These are phyloP conservation scores for Sciurus carolinensis DNA, from an alignment of 2,797 vertebrate species.

Conservation along the genomic window DNA sequence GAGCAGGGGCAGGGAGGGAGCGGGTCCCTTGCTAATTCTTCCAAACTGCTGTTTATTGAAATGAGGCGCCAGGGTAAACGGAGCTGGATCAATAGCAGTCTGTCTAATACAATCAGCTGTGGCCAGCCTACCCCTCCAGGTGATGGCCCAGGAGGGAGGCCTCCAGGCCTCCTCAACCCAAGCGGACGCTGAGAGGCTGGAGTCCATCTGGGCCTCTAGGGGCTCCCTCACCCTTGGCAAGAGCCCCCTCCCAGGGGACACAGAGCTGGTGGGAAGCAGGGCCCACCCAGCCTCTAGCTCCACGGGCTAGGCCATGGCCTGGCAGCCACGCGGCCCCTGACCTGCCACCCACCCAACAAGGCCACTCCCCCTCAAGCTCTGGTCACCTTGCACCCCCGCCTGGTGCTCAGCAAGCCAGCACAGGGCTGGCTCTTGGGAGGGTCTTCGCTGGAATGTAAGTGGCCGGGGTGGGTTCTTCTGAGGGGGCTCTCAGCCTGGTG, in stretches of 20 bases:
- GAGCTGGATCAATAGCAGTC: constrained; percentile 88
- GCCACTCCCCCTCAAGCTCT: not conserved
- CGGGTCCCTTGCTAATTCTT: constrained; percentile 88
- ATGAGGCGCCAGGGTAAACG: constrained; percentile 89
- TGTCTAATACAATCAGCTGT: constrained; percentile 90
- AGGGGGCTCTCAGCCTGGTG: rapidly evolving
- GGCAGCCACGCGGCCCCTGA: not conserved
- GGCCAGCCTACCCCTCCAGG: constrained; percentile 38
- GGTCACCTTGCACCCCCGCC: not conserved
- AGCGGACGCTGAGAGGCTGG: no score
- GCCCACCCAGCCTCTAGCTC: not conserved
- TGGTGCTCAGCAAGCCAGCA: not conserved
- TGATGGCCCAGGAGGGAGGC: not conserved
- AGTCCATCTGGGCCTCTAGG: no score
- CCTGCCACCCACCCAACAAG: rapidly evolving
- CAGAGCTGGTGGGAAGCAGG: no score
- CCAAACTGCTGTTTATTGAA: constrained; percentile 91
- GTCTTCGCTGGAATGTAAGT: not conserved
- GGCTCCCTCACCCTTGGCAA: not conserved
- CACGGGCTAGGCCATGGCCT: not conserved
- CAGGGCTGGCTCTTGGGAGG: not conserved
- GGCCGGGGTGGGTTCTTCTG: not conserved
- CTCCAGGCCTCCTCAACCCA: rapidly evolving
- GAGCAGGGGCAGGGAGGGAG: constrained; percentile 64
- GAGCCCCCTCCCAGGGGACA: not conserved